Percentiles rank a stretch among this genome's conserved stretches.
These are phyloP conservation scores for Rotaria magnacalcarata DNA, from an alignment of 2,888 invertebrate genomes.

Conservation along the genomic window DNA sequence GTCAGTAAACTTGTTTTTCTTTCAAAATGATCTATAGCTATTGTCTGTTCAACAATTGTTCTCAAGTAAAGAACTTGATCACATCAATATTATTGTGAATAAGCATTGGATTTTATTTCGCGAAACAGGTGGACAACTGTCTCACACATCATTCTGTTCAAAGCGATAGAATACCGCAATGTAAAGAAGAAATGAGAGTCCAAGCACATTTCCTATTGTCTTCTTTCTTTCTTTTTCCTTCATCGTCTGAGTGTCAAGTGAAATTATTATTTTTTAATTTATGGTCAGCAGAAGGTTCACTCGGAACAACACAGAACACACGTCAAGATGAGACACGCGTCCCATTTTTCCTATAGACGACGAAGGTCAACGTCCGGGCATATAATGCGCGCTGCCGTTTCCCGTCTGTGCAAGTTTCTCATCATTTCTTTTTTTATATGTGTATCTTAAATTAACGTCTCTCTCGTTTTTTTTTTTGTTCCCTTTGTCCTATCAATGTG, in stretches of 20 bases:
- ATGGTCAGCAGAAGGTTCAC: conserved; percentile 26
- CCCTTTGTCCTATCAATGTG: conserved; percentile 24
- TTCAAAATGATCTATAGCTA: conserved; percentile 19
- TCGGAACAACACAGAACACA: conserved; percentile 29
- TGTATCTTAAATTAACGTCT: conserved; percentile 22
- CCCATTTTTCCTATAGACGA: conserved; percentile 18
- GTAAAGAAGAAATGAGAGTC: not conserved
- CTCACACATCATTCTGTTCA: not conserved
- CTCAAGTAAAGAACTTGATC: not conserved
- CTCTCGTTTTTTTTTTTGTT: conserved; percentile 5
- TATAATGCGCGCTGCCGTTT: conserved; percentile 16
- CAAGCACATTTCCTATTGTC: not conserved
- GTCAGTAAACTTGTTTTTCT: not conserved
- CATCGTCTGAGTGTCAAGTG: not conserved
- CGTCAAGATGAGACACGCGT: conserved; percentile 18
- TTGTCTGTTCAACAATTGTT: not conserved
- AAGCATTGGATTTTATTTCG: not conserved
- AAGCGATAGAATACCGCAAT: not conserved
- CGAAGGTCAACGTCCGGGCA: conserved; percentile 29
- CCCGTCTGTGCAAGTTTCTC: conserved; percentile 24
- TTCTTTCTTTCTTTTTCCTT: not conserved
- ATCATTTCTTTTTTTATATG: conserved; percentile 3
- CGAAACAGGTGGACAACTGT: not conserved
- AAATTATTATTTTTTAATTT: conserved; percentile 31
- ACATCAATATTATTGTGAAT: not conserved